Base-by-base conservation (phyloP, 37 sponge, comb jelly and placozoan genomes). In the Amphimedon queenslandica region DNA sequence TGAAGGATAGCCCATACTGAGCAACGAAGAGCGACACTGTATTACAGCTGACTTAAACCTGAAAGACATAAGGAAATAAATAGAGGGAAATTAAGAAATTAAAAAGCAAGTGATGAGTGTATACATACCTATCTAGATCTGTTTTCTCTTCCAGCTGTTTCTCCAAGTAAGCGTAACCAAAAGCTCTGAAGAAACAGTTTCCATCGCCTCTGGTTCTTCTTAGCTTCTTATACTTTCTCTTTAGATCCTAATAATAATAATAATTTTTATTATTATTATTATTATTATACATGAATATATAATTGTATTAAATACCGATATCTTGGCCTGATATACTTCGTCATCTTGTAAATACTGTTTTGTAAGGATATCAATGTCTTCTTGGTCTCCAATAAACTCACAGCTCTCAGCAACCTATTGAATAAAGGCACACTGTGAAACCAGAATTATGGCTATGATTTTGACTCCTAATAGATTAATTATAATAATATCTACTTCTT, bases 121-220 rank as follows among this genome's bases (percentile, higher is more conserved):
- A n/a, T 2, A 4, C 47, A 23, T 31, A 84, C 85, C 74, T 77
- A 20, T 40, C n/a, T 0, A 84, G 58, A 40, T 84, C 85, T 35
- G 74, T 31, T 20, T 51, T 35, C 37, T 86, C 71, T 23, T 53
- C 13, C 31, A 86, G 42, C 35, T 80, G 27, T 2, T 47, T 74
- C 66, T 98, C 96, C 76, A 94, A 71, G 67, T 82, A 89, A 0
- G 85, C 82, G 72, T 92, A 95, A 24, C 89, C 82, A 84, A 89
- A 94, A 0, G 93, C 95, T 78, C 99, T 82, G 69, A 88, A 98
- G 78, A 98, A 98, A 53, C 99, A 98, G 80, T 98, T 98, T 39
- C 99, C 99, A 87, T 98, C 99, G 3, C 93, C 88, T 67, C 99
- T 73, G 16, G 88, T 89, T 61, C 93, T 75, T 47, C 99, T 42